Evolutionary conservation across 1,140 invertebrate genomes (phyloP).

Genomic region (Drosophila tropicalis): DNA sequence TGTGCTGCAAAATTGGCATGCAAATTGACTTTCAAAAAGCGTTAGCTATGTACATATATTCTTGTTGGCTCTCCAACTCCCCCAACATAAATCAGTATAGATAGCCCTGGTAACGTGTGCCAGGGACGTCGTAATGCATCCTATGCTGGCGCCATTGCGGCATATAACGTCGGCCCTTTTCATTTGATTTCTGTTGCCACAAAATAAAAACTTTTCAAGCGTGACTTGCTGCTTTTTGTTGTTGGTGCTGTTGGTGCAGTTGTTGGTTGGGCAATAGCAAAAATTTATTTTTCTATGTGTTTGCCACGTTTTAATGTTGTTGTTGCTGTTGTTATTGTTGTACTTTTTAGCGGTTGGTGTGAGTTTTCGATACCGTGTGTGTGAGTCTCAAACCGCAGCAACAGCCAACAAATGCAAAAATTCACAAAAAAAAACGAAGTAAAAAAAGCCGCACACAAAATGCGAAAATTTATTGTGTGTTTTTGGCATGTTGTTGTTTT

Average conservation of each 20-base stretch:
- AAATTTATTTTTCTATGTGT: constrained; percentile 63
- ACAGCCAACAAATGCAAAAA: constrained; percentile 33
- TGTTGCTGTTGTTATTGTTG: constrained; percentile 34
- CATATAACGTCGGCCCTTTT: constrained; percentile 63
- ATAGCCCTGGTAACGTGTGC: constrained; percentile 54
- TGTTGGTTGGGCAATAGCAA: constrained; percentile 69
- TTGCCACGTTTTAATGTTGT: constrained; percentile 57
- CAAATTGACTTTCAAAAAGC: constrained; percentile 77
- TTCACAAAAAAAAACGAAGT: constrained; percentile 27
- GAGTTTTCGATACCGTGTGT: constrained; percentile 69
- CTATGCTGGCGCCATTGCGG: constrained; percentile 41
- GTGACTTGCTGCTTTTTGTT: constrained; percentile 59
- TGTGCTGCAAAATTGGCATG: constrained; percentile 66
- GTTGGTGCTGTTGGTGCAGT: constrained; percentile 16
- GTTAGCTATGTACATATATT: constrained; percentile 38
- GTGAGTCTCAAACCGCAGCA: constrained; percentile 63
- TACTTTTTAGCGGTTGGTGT: constrained; percentile 47
- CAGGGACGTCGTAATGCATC: constrained; percentile 56
- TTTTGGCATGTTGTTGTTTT: constrained; percentile 13
- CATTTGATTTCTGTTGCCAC: constrained; percentile 77
- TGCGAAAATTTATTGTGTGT: constrained; percentile 77
- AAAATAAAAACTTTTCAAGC: constrained; percentile 80
- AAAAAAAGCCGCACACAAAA: constrained; percentile 49
- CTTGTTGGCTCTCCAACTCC: constrained; percentile 43
- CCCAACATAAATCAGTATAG: constrained; percentile 69